Evolutionary conservation across 2,113 vertebrate species (phyloP).

Genomic region (Entomyzon cyanotis): DNA sequence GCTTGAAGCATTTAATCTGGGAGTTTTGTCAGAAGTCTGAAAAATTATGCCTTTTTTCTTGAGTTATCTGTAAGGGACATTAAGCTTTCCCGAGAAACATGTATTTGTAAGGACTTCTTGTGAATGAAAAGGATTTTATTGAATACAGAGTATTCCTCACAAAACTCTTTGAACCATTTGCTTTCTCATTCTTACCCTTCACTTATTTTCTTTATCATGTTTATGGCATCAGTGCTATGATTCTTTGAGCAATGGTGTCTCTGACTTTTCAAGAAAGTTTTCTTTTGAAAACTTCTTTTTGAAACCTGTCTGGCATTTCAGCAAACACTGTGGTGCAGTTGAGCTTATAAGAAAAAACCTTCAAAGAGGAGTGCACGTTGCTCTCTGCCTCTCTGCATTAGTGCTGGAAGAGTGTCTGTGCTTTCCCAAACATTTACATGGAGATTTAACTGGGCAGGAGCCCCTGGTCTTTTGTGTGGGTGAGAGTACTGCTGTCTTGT

Average conservation of each 20-base stretch:
- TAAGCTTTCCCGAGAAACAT: background rate
- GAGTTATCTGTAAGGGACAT: background rate
- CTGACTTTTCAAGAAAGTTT: background rate
- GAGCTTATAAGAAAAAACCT: background rate
- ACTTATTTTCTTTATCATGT: background rate
- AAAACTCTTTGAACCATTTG: background rate
- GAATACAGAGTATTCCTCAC: background rate
- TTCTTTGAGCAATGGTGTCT: rapidly evolving
- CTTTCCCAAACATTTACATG: rapidly evolving
- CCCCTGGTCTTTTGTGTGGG: background rate
- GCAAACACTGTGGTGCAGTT: background rate
- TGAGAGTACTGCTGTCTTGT: background rate
- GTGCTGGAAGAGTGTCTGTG: background rate
- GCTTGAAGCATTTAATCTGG: background rate
- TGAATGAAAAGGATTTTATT: background rate
- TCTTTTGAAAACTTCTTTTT: background rate
- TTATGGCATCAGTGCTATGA: background rate
- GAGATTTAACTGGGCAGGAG: background rate
- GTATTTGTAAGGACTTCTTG: background rate
- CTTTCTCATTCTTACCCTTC: background rate
- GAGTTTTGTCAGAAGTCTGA: background rate
- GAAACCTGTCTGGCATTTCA: background rate
- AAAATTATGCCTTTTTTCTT: background rate
- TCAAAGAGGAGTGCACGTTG: background rate
- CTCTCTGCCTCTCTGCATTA: background rate